Percentiles rank a stretch among this genome's conserved stretches.
Evolutionary conservation across 2,888 invertebrate species (phyloP).

Genomic region (Drosophila hamatofila): DNA sequence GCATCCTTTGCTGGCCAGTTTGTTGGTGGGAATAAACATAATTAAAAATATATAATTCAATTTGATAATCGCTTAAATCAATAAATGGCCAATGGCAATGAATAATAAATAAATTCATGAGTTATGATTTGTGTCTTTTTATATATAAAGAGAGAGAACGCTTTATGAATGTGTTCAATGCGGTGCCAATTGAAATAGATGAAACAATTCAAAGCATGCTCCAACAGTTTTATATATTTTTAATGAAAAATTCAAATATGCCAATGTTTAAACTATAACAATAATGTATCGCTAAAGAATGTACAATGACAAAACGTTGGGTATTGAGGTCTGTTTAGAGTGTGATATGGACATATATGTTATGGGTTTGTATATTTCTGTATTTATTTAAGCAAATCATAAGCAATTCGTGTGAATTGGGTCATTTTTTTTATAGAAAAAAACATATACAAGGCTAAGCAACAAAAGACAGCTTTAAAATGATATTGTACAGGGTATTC

Average conservation of each 20-base stretch:
- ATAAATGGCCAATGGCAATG: constrained; percentile 29
- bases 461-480: constrained; percentile 41
- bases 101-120: constrained; percentile 18
- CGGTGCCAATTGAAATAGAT: constrained; percentile 66
- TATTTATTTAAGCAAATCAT: constrained; percentile 31
- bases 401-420: constrained; percentile 19
- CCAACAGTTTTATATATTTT: constrained; percentile 46
- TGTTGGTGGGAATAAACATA: constrained; percentile 28
- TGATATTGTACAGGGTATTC: constrained; percentile 28
- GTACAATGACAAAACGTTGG: constrained; percentile 8
- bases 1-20: constrained; percentile 10
- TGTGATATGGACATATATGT: constrained; percentile 21
- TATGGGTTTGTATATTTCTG: constrained; percentile 16
- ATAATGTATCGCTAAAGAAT: constrained; percentile 8
- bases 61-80: constrained; percentile 37
- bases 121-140: constrained; percentile 16
- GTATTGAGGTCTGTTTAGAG: constrained; percentile 12
- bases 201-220: constrained; percentile 61
- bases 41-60: constrained; percentile 53
- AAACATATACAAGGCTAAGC: constrained; percentile 34
- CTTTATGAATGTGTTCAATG: constrained; percentile 24
- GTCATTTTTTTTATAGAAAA: neutral
- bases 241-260: constrained; percentile 34
- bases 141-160: neutral
- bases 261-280: constrained; percentile 41